A percentile compares a stretch with the other conserved stretches of the same genome.
Evolutionary conservation across 2,888 invertebrate genomes (phyloP).

Genomic region (Hypomecis atomaria): DNA sequence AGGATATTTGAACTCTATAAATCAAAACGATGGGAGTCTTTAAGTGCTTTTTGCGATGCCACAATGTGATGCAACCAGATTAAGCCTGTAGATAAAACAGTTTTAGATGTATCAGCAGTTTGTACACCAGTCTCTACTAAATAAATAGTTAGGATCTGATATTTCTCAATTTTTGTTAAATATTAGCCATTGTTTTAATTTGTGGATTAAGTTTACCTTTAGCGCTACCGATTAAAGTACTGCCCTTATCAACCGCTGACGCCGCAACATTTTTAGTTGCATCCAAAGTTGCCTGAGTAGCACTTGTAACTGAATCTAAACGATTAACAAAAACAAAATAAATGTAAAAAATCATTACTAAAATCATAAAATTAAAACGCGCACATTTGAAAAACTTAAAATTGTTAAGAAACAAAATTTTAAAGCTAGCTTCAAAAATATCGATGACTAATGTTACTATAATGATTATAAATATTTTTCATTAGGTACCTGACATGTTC

Average conservation of each 20-base stretch:
- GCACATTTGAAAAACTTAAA: not conserved
- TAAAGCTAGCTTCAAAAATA: not conserved
- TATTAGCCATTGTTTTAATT: not conserved
- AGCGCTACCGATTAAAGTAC: slow-evolving; percentile 49
- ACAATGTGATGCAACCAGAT: slow-evolving; percentile 51
- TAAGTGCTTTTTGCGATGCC: slow-evolving; percentile 56
- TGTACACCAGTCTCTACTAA: slow-evolving; percentile 50
- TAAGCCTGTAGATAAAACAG: slow-evolving; percentile 49
- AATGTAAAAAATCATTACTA: not conserved
- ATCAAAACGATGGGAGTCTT: not conserved
- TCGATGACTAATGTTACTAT: not conserved
- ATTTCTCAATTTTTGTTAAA: not conserved
- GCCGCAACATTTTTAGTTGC: slow-evolving; percentile 60
- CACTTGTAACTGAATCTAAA: slow-evolving; percentile 50
- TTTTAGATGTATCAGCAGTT: slow-evolving; percentile 57
- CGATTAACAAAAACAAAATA: slow-evolving; percentile 9
- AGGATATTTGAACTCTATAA: not conserved
- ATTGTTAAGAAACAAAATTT: too few species aligned
- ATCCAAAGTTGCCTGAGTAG: slow-evolving; percentile 55
- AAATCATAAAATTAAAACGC: not conserved
- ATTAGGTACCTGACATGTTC: slow-evolving; percentile 43
- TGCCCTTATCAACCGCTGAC: slow-evolving; percentile 56
- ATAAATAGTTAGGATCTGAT: slow-evolving; percentile 7
- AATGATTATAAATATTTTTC: slow-evolving; percentile 10
- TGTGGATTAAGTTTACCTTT: slow-evolving; percentile 47